Conservation (phyloP, 2,113 vertebrate species). For the Gallinago jamesoni region DNA sequence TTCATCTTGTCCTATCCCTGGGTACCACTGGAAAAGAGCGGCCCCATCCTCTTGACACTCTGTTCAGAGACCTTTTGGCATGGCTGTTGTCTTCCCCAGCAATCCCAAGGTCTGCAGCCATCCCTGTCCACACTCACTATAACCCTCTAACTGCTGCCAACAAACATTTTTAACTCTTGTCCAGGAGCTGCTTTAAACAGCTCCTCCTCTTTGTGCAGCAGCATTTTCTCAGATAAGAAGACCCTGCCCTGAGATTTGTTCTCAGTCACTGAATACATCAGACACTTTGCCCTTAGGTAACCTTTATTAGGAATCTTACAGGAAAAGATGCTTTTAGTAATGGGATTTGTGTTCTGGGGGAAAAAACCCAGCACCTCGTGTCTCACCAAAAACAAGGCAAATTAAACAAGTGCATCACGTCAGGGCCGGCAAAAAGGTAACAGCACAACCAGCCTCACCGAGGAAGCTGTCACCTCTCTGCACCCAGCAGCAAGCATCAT, state of each 20-base stretch:
- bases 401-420: background rate
- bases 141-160: background rate
- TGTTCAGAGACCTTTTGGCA: background rate
- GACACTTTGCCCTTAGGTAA: background rate
- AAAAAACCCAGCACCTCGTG: background rate
- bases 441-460: background rate
- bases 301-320: slow-evolving; percentile 7
- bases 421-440: background rate
- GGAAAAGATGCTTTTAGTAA: background rate
- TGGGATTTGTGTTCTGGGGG: background rate
- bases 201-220: background rate
- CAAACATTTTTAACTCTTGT: background rate
- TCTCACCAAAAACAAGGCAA: background rate
- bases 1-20: too few species aligned
- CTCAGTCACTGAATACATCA: background rate
- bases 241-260: background rate
- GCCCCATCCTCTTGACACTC: background rate
- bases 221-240: background rate
- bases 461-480: background rate
- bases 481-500: background rate
- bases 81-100: background rate
- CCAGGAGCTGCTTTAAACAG: background rate
- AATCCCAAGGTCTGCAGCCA: background rate
- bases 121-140: background rate
- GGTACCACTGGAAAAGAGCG: too few species aligned